Evolutionary conservation across 2,797 vertebrate genomes (phyloP).

Genomic region (Chelon labrosus): DNA sequence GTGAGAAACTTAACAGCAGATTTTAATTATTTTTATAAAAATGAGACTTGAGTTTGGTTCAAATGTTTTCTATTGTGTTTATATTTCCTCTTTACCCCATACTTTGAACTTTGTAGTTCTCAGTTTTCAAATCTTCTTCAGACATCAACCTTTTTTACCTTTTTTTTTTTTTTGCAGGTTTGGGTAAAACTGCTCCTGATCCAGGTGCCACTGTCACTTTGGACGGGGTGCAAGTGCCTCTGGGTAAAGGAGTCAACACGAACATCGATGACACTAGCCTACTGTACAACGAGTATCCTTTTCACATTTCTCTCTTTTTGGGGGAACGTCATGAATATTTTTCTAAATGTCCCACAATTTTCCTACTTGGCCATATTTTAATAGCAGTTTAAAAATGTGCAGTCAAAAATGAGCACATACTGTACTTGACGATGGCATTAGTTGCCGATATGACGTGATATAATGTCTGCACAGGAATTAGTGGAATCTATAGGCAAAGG

Average conservation of each 20-base stretch:
- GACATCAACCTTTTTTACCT: not conserved
- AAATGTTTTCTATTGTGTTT: not conserved
- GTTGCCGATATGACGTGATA: too few relatives aligned
- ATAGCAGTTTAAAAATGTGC: not conserved
- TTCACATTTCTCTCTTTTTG: constrained; percentile 6
- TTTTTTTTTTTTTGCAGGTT: constrained; percentile 80
- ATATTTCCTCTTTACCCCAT: too few relatives aligned
- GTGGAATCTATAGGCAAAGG: too few relatives aligned
- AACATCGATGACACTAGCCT: constrained; percentile 95
- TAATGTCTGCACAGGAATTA: too few relatives aligned
- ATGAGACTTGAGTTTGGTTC: not conserved
- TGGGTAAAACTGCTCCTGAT: constrained; percentile 96
- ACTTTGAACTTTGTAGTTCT: too few relatives aligned
- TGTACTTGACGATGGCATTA: not conserved
- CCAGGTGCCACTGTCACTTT: constrained; percentile 87
- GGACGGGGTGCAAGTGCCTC: constrained; percentile 93
- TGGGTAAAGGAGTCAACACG: constrained; percentile 91
- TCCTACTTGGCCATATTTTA: not conserved
- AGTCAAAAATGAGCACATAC: not conserved
- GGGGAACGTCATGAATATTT: not conserved
- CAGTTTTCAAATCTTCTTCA: not conserved
- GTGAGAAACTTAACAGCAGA: constrained; percentile 73
- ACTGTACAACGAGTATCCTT: constrained; percentile 99
- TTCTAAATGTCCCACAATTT: not conserved
- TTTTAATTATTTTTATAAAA: not conserved